phyloP scores from a whole-genome alignment of 2,888 invertebrate genomes.

The Diarsia rubi region DNA sequence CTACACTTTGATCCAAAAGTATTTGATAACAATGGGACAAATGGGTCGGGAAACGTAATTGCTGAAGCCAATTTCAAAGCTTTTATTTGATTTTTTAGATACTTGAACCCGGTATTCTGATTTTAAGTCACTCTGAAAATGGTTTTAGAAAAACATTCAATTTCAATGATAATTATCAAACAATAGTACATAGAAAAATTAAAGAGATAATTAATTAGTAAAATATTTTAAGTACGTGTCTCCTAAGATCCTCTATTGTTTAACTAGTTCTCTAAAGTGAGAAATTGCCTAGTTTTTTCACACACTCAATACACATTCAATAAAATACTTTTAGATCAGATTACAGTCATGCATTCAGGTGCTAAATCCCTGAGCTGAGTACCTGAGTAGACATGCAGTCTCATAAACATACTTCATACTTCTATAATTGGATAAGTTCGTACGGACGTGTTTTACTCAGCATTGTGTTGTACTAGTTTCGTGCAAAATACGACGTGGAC shows the following conservation, averaged over 20 bases:
- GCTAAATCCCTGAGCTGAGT: neutral
- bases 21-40: neutral
- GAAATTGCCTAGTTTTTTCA: too few species aligned
- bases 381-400: neutral
- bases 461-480: slow-evolving; percentile 1
- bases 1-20: neutral
- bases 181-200: neutral
- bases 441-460: neutral
- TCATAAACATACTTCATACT: slow-evolving; percentile 19
- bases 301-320: too few species aligned
- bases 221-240: neutral
- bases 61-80: neutral
- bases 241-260: neutral
- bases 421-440: slow-evolving; percentile 22
- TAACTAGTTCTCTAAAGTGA: neutral
- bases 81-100: neutral
- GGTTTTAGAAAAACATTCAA: neutral
- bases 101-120: neutral
- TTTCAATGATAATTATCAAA: neutral
- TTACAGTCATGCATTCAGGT: neutral
- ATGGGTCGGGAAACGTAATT: neutral
- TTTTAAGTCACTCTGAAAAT: neutral
- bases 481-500: slow-evolving; percentile 11
- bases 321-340: neutral
- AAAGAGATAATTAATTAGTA: neutral